Evolutionary conservation across 1,140 invertebrate genomes (phyloP).

Genomic region (Triops longicaudatus): DNA sequence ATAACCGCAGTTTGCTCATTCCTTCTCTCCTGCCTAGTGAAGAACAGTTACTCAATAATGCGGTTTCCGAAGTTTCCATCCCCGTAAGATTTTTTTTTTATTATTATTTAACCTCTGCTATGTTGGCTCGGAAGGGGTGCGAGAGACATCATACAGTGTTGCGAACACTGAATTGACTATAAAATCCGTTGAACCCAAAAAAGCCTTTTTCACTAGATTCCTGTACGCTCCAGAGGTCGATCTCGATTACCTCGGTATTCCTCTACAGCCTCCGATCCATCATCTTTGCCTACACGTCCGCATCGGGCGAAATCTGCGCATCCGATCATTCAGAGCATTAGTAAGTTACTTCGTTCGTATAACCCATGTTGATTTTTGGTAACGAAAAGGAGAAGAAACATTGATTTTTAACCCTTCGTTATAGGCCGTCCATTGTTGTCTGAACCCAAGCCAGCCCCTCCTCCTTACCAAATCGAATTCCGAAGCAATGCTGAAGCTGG

Average conservation of each 20-base stretch:
- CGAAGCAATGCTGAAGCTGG: conserved; percentile 34
- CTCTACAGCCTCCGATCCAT: background rate
- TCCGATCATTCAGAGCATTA: background rate
- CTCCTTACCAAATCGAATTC: conserved; percentile 28
- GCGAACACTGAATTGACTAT: no score
- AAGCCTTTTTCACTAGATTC: conserved; percentile 43
- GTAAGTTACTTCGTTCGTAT: background rate
- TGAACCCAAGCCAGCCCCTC: background rate
- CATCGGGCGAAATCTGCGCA: background rate
- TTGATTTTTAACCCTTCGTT: background rate
- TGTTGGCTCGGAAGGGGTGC: no score
- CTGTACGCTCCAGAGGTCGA: conserved; percentile 61
- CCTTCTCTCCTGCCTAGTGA: conserved; percentile 84
- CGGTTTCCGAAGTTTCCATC: conserved; percentile 40
- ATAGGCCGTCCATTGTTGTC: conserved; percentile 1
- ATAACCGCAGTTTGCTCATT: conserved; percentile 79
- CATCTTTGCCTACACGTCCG: background rate
- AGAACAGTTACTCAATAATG: conserved; percentile 50
- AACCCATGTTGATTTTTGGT: background rate
- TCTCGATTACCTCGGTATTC: conserved; percentile 47
- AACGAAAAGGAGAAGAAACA: no score
- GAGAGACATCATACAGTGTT: no score
- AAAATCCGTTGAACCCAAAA: no score
- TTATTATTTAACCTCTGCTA: conserved; percentile 36
- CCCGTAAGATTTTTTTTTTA: conserved; percentile 36